Conservation (phyloP, 2,113 vertebrate genomes). For the Coturnix japonica region DNA sequence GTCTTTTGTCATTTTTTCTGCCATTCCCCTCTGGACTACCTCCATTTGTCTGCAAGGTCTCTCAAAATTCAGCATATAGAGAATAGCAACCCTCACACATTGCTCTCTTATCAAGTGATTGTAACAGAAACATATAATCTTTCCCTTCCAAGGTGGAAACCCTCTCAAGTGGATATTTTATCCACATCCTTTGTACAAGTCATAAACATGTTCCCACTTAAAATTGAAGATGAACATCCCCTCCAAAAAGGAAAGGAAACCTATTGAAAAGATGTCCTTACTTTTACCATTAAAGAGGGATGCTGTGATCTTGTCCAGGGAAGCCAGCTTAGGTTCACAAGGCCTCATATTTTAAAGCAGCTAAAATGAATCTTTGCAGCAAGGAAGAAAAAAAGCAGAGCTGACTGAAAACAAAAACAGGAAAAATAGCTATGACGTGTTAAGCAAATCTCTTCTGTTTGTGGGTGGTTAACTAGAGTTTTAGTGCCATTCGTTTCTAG, state of each 20-base stretch:
- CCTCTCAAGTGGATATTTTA: not conserved
- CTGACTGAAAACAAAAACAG: not conserved
- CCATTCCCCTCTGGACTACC: not conserved
- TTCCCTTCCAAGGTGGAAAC: not conserved
- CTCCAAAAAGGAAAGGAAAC: not conserved
- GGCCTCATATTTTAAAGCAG: not conserved
- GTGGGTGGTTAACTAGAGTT: not conserved
- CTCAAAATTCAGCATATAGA: not conserved
- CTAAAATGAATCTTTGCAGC: not conserved
- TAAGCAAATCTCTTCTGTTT: not conserved
- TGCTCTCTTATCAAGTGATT: not conserved
- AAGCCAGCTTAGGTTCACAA: not conserved
- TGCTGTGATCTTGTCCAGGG: not conserved
- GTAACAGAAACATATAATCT: not conserved
- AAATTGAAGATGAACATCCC: not conserved
- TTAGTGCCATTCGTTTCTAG: not conserved
- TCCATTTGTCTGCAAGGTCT: conserved; percentile 30
- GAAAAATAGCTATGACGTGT: not conserved
- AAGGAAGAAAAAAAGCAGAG: not conserved
- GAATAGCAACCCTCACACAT: not conserved
- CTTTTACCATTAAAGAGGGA: not conserved
- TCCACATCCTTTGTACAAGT: not conserved
- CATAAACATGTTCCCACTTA: not conserved
- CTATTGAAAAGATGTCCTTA: not conserved
- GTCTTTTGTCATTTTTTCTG: conserved; percentile 36